These are phyloP conservation scores for Brachyptera putata DNA, from an alignment of 2,888 invertebrate species.

Conservation along the genomic window DNA sequence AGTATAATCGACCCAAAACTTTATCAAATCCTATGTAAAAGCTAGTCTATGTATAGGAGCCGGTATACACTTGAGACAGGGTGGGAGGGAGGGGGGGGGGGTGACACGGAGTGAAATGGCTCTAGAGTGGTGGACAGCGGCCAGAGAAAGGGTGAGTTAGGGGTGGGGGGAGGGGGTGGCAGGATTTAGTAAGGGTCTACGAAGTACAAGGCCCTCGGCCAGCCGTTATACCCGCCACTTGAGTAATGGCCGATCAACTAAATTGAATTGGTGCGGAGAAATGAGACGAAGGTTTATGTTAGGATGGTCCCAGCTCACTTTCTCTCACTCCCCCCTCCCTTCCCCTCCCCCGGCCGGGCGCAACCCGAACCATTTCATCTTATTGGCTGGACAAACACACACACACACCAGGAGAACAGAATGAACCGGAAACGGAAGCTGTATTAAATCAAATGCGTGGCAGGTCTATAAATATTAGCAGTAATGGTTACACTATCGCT, in stretches of 20 bases:
- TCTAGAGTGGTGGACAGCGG: constrained; percentile 11
- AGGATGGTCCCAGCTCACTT: constrained; percentile 13
- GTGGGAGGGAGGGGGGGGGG: constrained; percentile 12
- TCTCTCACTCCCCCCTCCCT: background rate
- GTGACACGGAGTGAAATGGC: constrained; percentile 7
- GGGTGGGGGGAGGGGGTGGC: constrained; percentile 9
- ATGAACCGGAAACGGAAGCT: constrained; percentile 13
- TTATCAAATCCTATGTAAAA: constrained; percentile 13
- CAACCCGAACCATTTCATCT: constrained; percentile 9
- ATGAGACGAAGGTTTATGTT: constrained; percentile 29
- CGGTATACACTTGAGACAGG: constrained; percentile 5
- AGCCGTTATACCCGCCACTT: too few species aligned
- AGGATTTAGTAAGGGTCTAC: constrained; percentile 19
- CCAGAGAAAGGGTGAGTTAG: constrained; percentile 19
- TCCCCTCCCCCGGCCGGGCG: background rate
- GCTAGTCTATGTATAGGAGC: constrained; percentile 7
- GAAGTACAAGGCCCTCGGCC: constrained; percentile 15
- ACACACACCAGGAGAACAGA: constrained; percentile 10
- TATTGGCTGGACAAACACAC: constrained; percentile 19
- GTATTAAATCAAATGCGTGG: constrained; percentile 17
- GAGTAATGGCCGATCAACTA: constrained; percentile 34
- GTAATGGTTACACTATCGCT: too few species aligned
- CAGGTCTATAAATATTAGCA: constrained; percentile 2
- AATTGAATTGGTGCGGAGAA: constrained; percentile 34
- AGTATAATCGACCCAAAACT: constrained; percentile 22